Conservation (phyloP, 2,113 vertebrate species). For the Ammodytes dubius region DNA sequence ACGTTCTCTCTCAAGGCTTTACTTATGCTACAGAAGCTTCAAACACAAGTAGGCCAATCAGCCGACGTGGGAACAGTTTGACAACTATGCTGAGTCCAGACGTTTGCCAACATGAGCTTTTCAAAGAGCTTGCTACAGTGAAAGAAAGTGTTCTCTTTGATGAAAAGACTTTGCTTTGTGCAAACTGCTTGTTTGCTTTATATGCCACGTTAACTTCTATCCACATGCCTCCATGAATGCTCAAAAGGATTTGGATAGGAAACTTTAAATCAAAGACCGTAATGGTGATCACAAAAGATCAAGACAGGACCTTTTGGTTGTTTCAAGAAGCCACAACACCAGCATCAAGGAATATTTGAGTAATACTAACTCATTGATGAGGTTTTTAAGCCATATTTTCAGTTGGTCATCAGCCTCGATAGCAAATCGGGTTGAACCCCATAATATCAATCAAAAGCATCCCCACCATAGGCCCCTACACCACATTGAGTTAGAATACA, state of each 20-base stretch:
- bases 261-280: slow-evolving; percentile 11
- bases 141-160: slow-evolving; percentile 34
- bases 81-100: slow-evolving; percentile 73
- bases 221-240: slow-evolving; percentile 8
- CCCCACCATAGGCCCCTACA: background rate
- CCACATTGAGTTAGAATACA: background rate
- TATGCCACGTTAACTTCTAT: slow-evolving; percentile 39
- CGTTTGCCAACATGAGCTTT: slow-evolving; percentile 53
- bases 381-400: background rate
- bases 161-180: slow-evolving; percentile 44
- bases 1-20: slow-evolving; percentile 10
- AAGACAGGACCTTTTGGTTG: slow-evolving; percentile 5
- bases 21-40: slow-evolving; percentile 31
- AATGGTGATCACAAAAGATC: slow-evolving; percentile 18
- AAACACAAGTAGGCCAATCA: slow-evolving; percentile 59
- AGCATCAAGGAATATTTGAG: background rate
- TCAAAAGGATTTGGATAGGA: slow-evolving; percentile 13
- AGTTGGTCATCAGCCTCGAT: background rate
- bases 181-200: slow-evolving; percentile 52
- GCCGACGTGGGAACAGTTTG: slow-evolving; percentile 30
- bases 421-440: background rate
- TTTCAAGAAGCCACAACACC: slow-evolving; percentile 15
- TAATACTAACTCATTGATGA: background rate
- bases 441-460: background rate
- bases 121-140: slow-evolving; percentile 52